These are phyloP conservation scores for Cyprinodon diabolis DNA, from an alignment of 2,797 vertebrate genomes.

Conservation along the genomic window DNA sequence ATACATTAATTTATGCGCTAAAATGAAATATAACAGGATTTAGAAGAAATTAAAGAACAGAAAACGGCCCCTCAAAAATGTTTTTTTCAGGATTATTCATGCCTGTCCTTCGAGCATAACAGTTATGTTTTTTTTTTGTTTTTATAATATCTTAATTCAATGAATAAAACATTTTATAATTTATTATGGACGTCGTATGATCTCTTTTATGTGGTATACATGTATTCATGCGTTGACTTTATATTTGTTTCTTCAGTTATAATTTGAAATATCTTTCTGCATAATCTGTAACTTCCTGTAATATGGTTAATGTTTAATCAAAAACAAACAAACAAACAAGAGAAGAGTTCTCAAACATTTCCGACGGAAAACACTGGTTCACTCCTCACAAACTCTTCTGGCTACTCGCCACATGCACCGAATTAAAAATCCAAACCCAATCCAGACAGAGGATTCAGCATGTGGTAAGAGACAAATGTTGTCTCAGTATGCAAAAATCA, in stretches of 20 bases:
- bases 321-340: neutral
- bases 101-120: no score
- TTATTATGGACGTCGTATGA: neutral
- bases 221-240: neutral
- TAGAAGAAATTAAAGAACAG: no score
- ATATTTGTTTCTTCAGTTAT: neutral
- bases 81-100: no score
- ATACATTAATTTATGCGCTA: neutral
- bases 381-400: slow-evolving; percentile 1
- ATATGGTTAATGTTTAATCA: neutral
- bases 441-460: slow-evolving; percentile 17
- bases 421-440: slow-evolving; percentile 16
- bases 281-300: neutral
- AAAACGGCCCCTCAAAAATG: neutral
- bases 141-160: neutral
- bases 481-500: slow-evolving; percentile 51
- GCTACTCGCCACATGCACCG: slow-evolving; percentile 8
- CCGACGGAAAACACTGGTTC: no score
- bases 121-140: neutral
- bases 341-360: neutral
- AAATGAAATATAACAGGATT: neutral
- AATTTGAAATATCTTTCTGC: neutral
- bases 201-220: neutral
- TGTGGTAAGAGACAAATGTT: slow-evolving; percentile 48
- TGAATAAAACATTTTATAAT: neutral